A percentile compares a stretch with the other conserved stretches of the same genome.
phyloP scores from a whole-genome alignment of 2,888 invertebrate genomes.

The Tortricodes alternella region DNA sequence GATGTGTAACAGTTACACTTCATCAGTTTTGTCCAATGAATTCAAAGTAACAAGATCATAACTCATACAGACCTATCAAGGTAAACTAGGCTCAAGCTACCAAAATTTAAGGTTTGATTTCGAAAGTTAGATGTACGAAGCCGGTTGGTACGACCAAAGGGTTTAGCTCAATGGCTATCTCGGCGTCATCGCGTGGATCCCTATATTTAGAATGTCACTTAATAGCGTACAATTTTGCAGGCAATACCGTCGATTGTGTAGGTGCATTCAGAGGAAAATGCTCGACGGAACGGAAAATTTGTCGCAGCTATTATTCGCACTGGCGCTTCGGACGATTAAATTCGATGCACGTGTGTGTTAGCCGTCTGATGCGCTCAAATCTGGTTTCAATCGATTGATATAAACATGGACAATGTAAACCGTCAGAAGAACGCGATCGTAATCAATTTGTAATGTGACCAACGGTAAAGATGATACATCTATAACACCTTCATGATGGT shows the following conservation, averaged over 20 bases:
- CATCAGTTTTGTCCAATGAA: conserved; percentile 47
- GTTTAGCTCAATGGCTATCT: conserved; percentile 61
- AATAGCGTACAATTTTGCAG: conserved; percentile 78
- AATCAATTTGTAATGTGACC: not conserved
- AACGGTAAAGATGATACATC: not conserved
- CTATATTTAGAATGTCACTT: conserved; percentile 79
- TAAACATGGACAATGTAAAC: conserved; percentile 22
- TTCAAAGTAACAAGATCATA: conserved; percentile 36
- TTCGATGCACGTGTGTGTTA: conserved; percentile 62
- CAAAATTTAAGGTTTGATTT: conserved; percentile 37
- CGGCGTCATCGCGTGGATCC: conserved; percentile 63
- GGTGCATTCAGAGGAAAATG: conserved; percentile 80
- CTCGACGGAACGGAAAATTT: conserved; percentile 78
- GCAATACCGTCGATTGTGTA: conserved; percentile 76
- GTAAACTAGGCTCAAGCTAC: conserved; percentile 15
- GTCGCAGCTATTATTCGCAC: conserved; percentile 76
- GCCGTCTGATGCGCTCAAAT: conserved; percentile 44
- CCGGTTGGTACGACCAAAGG: conserved; percentile 54
- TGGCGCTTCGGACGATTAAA: conserved; percentile 76
- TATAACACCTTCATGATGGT: not conserved
- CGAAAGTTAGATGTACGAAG: conserved; percentile 33
- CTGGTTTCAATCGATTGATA: conserved; percentile 40
- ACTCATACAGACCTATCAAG: conserved; percentile 19
- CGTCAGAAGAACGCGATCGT: not conserved
- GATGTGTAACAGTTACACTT: conserved; percentile 74